These are phyloP conservation scores for Onychorhynchus coronatus DNA, from an alignment of 2,113 vertebrate species.

Conservation along the genomic window DNA sequence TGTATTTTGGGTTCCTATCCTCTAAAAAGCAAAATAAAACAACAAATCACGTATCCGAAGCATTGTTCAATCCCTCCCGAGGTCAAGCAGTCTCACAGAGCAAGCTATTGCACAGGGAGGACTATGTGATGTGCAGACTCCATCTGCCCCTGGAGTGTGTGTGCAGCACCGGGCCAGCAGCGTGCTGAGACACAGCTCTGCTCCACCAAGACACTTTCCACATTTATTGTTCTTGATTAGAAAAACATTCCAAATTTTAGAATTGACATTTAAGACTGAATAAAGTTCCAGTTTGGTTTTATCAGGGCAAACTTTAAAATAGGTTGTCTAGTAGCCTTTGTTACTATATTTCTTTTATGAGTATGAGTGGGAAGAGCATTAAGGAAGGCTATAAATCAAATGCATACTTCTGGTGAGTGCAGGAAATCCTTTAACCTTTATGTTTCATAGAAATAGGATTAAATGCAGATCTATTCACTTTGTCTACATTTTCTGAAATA, in stretches of 20 bases:
- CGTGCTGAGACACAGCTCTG: background rate
- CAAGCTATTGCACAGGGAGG: background rate
- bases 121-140: background rate
- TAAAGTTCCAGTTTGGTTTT: conserved; percentile 21
- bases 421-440: conserved; percentile 15
- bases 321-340: background rate
- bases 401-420: conserved; percentile 22
- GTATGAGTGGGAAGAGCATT: background rate
- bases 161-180: background rate
- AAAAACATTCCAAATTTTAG: conserved; percentile 31
- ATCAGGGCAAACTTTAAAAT: conserved; percentile 37
- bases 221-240: background rate
- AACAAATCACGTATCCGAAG: background rate
- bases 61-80: background rate
- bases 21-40: background rate
- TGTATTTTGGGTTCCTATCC: background rate
- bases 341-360: background rate
- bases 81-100: background rate
- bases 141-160: background rate
- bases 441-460: conserved; percentile 24
- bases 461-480: background rate
- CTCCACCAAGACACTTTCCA: background rate
- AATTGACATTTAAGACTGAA: conserved; percentile 43
- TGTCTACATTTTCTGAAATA: background rate
- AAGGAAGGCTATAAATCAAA: conserved; percentile 15